Evolutionary conservation across 2,797 vertebrate species (phyloP), one percentile per base, ranked within the genome.

Genomic region (Lindbergichthys nudifrons): DNA sequence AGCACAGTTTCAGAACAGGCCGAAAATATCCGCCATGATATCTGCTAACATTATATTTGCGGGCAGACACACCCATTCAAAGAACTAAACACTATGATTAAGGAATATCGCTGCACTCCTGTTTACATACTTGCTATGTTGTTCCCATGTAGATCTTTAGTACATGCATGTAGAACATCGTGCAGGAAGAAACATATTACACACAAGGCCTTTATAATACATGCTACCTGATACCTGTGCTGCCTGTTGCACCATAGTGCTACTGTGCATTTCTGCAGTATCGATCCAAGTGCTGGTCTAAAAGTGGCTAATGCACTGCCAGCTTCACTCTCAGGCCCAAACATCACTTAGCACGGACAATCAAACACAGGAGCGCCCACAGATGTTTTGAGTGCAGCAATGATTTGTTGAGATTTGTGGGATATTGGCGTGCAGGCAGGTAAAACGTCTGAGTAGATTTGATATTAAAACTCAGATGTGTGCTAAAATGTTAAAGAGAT

Each of bases 261-360:
- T 77, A 77, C 78, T 41, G 65, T 81, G 83, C 77, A 87, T 75
- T 87, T 81, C 66, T 77, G 45, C 7, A 2, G 4, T 81, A 92
- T 90, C 12, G 89, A 92, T 88, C 81, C 0, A 18, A 70, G 21
- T 19, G 54, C 78, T 65, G 5, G 47, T 48, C 65, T 50, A 69
- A 72, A 67, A 74, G 10, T 23, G 32, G 68, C 83, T 89, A 89
- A 91, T 88, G 84, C 84, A 72, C 76, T 8, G 51, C 60, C 39
- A 66, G 39, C 61, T 70, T 73, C 73, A 21, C 83, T 71, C 67
- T 73, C 56, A 15, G 70, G 45, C 56, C 73, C 57, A 62, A 83
- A 72, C 76, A 79, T 77, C 86, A 73, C 86, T 92, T 80, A 89
- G 79, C 65, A 5, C 73, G 41, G 75, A 75, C 10, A 0, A 58